A percentile compares a stretch with the other conserved stretches of the same genome.
Conservation (phyloP, 2,797 vertebrate genomes). For the Argya squamiceps region DNA sequence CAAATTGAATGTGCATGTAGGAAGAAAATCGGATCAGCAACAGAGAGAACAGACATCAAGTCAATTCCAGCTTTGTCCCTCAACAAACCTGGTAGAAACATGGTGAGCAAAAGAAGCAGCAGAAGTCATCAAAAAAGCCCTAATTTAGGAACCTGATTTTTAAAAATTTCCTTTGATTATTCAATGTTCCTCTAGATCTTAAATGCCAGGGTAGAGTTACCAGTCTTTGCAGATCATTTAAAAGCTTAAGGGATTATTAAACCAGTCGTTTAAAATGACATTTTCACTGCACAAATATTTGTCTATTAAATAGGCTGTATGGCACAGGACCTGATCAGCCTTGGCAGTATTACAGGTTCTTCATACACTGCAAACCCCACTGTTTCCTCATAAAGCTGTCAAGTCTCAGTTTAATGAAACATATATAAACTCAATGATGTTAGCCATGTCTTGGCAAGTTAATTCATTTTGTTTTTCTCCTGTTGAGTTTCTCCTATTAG, state of each 20-base stretch:
- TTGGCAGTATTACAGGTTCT: slow-evolving; percentile 80
- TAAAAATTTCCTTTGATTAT: slow-evolving; percentile 60
- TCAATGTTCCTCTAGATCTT: slow-evolving; percentile 68
- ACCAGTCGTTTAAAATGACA: slow-evolving; percentile 79
- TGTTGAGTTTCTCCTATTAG: slow-evolving; percentile 63
- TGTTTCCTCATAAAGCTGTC: slow-evolving; percentile 86
- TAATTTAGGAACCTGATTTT: slow-evolving; percentile 48
- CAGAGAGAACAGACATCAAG: not conserved
- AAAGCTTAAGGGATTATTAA: slow-evolving; percentile 82
- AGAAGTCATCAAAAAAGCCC: not conserved
- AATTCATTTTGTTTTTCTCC: slow-evolving; percentile 76
- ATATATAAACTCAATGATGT: slow-evolving; percentile 80
- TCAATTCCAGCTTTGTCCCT: not conserved
- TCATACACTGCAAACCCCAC: slow-evolving; percentile 78
- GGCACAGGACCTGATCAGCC: slow-evolving; percentile 75
- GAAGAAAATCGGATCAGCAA: not conserved
- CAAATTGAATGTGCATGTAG: not conserved
- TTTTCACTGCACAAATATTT: slow-evolving; percentile 84
- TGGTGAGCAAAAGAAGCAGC: not conserved
- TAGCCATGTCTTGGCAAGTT: slow-evolving; percentile 75
- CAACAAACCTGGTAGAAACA: not conserved
- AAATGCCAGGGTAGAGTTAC: slow-evolving; percentile 69
- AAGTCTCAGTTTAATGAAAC: slow-evolving; percentile 80
- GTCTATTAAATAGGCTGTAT: slow-evolving; percentile 79
- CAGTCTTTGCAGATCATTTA: slow-evolving; percentile 80